Base-by-base conservation (phyloP, 2,113 vertebrate genomes). In the Pontoporia blainvillei region DNA sequence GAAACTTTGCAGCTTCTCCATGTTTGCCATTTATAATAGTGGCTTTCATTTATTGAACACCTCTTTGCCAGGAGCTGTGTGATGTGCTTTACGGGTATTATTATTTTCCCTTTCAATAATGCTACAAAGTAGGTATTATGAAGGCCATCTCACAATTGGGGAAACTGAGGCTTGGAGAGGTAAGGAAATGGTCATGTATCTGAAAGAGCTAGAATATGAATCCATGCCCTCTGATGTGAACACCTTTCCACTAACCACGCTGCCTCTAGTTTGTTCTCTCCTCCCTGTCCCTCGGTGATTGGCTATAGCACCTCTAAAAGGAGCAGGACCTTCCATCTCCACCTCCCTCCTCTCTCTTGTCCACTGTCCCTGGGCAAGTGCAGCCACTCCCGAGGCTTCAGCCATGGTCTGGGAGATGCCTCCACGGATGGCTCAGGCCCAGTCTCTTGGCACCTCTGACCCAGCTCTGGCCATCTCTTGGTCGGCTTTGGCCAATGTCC, bases 341-440 rank as follows among this genome's bases (percentile, higher is more conserved):
- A 18, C 64, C 54, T 71, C 14, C 11, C 36, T 72, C 34, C 17
- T 46, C 36, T 18, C 13, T 27, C 31, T 29, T 20, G 20, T 39
- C 17, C 75, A 14, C 44, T 61, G 9, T 36, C 57, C 57, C 36
- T 31, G n/a, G 5, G 31, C 3, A 0, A 46, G 52, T 1, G 4
- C 34, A 1, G 44, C 11, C 14, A 2, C 61, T 73, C 23, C 41
- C 2, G 7, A 2, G 20, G 39, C 44, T 57, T 31, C 13, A 11
- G 31, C 18, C 12, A 20, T 3, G 6, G 9, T 13, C 86, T 15
- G 25, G 52, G 34, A 29, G 44, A 52, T 3, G 27, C 20, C 52
- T 36, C 39, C 1, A 1, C 27, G 0, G 9, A 8, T 23, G 59
- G 29, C 52, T 25, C 36, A 36, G 36, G n/a, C 23, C 29, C 1